phyloP scores from a whole-genome alignment of 2,113 vertebrate species.

The Sylvicapra grimmia region DNA sequence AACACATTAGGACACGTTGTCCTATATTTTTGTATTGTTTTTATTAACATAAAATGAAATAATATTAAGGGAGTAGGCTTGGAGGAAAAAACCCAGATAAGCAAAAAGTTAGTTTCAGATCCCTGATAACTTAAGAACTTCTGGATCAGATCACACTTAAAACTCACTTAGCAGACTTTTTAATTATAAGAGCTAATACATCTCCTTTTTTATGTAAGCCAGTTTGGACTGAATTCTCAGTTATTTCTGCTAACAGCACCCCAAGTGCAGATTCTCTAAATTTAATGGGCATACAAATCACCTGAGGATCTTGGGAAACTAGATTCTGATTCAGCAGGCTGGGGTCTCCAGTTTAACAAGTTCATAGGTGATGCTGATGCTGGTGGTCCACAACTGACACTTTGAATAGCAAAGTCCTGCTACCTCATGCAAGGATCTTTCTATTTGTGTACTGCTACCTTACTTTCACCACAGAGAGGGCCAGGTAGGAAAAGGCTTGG shows the following conservation, averaged over 20 bases:
- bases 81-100: neutral
- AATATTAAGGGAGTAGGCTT: neutral
- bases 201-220: neutral
- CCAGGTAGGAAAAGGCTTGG: neutral
- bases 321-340: neutral
- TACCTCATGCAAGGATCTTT: neutral
- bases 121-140: neutral
- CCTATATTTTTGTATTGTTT: neutral
- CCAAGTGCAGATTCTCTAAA: neutral
- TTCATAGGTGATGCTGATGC: neutral
- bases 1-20: neutral
- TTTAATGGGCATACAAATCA: neutral
- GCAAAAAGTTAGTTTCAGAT: neutral
- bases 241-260: neutral
- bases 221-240: neutral
- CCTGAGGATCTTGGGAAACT: neutral
- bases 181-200: neutral
- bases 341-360: neutral
- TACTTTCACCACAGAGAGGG: neutral
- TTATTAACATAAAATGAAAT: neutral
- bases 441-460: neutral
- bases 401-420: neutral
- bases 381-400: neutral
- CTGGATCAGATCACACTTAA: neutral
- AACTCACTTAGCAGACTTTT: neutral